These are phyloP conservation scores for Rousettus madagascariensis DNA, from an alignment of 2,797 vertebrate species.

Conservation along the genomic window DNA sequence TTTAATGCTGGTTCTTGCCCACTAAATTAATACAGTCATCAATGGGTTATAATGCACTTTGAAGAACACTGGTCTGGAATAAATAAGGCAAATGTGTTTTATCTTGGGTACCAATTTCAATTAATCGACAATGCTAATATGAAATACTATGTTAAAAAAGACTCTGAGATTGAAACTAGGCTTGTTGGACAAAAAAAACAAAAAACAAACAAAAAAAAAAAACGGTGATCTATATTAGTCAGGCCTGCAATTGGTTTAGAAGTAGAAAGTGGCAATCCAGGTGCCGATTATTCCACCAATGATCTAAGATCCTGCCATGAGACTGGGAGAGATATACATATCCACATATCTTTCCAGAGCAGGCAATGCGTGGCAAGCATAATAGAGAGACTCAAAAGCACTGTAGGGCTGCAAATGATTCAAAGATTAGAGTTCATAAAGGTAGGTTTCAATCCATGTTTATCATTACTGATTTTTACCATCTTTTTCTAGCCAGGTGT, in stretches of 20 bases:
- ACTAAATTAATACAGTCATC: not conserved
- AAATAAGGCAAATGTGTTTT: not conserved
- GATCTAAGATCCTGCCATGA: not conserved
- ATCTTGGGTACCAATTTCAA: not conserved
- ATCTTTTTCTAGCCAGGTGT: not conserved
- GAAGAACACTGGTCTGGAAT: not conserved
- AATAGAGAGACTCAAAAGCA: not conserved
- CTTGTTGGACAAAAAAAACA: not conserved
- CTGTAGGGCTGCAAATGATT: not conserved
- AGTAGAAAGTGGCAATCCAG: not conserved
- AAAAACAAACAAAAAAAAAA: not conserved
- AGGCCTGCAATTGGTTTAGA: not conserved
- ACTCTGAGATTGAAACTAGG: not conserved
- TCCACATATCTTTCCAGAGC: not conserved
- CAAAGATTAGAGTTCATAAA: not conserved
- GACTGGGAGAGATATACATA: not conserved
- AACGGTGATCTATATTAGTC: not conserved
- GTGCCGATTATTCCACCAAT: not conserved
- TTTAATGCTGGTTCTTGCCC: not conserved
- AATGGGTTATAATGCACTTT: not conserved
- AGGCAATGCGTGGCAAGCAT: too few species aligned
- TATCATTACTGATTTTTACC: not conserved
- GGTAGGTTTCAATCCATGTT: not conserved
- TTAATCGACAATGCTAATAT: constrained; percentile 39
- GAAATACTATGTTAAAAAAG: not conserved